phyloP scores from a whole-genome alignment of 2,888 invertebrate genomes.

The Oscheius myriophilus region DNA sequence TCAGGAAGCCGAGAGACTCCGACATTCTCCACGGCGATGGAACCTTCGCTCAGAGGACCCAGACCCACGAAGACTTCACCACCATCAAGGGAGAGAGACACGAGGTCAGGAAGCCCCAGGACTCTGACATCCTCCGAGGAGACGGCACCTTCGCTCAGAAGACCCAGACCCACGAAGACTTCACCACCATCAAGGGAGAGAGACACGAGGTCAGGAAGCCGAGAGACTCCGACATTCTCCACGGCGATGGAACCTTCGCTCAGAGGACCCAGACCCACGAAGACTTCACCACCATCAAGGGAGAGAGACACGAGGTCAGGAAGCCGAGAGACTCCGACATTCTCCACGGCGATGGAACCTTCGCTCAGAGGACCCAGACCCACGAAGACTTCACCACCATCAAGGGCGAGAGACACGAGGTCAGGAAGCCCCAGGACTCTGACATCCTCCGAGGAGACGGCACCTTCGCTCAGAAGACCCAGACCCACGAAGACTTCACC shows the following conservation, averaged over 20 bases:
- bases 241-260: constrained; percentile 10
- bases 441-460: constrained; percentile 13
- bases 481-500: constrained; percentile 9
- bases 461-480: constrained; percentile 4
- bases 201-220: constrained; percentile 6
- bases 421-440: constrained; percentile 8
- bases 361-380: constrained; percentile 7
- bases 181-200: constrained; percentile 3
- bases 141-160: constrained; percentile 5
- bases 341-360: constrained; percentile 12
- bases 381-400: constrained; percentile 9
- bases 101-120: constrained; percentile 9
- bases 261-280: constrained; percentile 2
- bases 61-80: constrained; percentile 15
- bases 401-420: not conserved
- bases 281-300: constrained; percentile 1
- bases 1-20: constrained; percentile 6
- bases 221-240: constrained; percentile 4
- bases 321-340: constrained; percentile 6
- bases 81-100: not conserved
- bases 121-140: constrained; percentile 6
- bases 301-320: constrained; percentile 2
- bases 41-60: constrained; percentile 3
- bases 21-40: constrained; percentile 12
- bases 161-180: constrained; percentile 11